phyloP scores from a whole-genome alignment of 1,140 invertebrate species.

The Sminthurinus signatus region DNA sequence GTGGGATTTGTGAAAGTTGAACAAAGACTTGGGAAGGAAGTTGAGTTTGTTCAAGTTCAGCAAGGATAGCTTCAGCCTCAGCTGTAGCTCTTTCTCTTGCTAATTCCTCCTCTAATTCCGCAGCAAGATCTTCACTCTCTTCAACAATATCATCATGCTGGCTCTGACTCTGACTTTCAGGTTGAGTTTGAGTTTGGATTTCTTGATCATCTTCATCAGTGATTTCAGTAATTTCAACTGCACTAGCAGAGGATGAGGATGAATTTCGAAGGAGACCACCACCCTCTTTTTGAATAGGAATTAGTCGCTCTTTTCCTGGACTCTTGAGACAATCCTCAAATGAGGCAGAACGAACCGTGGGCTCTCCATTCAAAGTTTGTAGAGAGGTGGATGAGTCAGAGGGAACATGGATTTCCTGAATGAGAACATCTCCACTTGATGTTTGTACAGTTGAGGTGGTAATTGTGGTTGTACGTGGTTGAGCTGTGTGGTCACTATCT shows the following conservation, averaged over 20 bases:
- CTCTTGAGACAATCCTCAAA: constrained; percentile 9
- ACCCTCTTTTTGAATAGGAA: not conserved
- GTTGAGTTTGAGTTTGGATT: too few relatives aligned
- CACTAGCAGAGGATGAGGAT: not conserved
- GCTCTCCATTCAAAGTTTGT: not conserved
- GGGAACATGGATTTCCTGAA: constrained; percentile 8
- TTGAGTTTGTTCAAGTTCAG: not conserved
- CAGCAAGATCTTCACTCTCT: not conserved
- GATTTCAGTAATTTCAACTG: constrained; percentile 29
- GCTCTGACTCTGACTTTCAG: not conserved
- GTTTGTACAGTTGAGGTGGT: too few relatives aligned
- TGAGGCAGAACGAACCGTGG: not conserved
- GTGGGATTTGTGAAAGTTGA: too few relatives aligned
- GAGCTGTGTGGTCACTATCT: too few relatives aligned
- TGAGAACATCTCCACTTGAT: not conserved
- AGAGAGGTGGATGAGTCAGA: constrained; percentile 1
- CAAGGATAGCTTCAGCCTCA: not conserved
- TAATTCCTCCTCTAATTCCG: not conserved
- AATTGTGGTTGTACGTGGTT: too few relatives aligned
- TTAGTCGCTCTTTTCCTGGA: not conserved
- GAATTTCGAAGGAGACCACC: constrained; percentile 1
- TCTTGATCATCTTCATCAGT: constrained; percentile 33
- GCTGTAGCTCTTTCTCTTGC: not conserved
- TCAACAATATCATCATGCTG: constrained; percentile 12
- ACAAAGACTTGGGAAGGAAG: too few relatives aligned